Percentiles rank a stretch among this genome's conserved stretches.
Evolutionary conservation across 2,888 invertebrate genomes (phyloP).

Genomic region (Nephrocerus scutellatus): DNA sequence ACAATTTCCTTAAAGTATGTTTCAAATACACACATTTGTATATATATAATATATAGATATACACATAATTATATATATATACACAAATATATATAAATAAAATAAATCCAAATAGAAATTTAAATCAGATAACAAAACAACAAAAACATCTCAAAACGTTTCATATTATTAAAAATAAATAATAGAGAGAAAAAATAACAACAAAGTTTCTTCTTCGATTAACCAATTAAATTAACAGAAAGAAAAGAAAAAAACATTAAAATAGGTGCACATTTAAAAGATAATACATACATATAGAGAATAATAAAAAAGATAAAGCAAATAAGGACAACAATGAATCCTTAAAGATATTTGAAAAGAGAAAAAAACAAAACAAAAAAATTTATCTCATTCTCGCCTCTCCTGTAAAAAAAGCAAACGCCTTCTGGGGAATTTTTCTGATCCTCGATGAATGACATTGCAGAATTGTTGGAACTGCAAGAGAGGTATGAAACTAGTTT

Average conservation of each 20-base stretch:
- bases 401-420: too few species aligned
- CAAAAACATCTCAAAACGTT: conserved; percentile 20
- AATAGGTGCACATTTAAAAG: conserved; percentile 22
- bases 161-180: conserved; percentile 20
- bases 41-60: neutral
- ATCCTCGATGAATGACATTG: too few species aligned
- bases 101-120: conserved; percentile 8
- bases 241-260: conserved; percentile 3
- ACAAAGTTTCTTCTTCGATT: conserved; percentile 18
- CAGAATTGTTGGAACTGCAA: too few species aligned
- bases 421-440: too few species aligned
- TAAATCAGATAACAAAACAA: too few species aligned
- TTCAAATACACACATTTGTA: neutral
- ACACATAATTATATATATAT: neutral
- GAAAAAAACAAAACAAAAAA: conserved; percentile 3
- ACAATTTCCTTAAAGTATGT: neutral
- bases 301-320: conserved; percentile 8
- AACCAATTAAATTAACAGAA: conserved; percentile 20
- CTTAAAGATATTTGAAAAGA: conserved; percentile 6
- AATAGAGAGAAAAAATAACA: conserved; percentile 8
- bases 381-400: conserved; percentile 1
- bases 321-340: neutral
- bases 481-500: too few species aligned
- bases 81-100: neutral
- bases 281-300: conserved; percentile 12